A percentile compares a stretch with the other conserved stretches of the same genome.
Evolutionary conservation across 2,113 vertebrate species (phyloP).

Genomic region (Toxostoma redivivum): DNA sequence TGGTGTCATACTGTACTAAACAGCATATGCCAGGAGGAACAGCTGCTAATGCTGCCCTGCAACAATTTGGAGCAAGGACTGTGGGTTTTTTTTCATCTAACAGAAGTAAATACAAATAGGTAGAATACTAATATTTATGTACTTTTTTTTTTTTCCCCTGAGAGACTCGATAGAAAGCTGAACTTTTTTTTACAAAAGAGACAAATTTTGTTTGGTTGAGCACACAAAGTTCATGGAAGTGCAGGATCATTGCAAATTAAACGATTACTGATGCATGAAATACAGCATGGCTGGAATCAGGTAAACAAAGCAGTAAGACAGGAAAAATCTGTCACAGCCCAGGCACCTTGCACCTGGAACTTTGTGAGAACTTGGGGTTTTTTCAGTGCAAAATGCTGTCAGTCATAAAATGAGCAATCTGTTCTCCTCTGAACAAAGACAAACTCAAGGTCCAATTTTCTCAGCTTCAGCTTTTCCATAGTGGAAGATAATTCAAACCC

Average conservation of each 20-base stretch:
- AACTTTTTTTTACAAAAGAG: background rate
- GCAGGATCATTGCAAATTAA: background rate
- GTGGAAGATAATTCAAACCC: background rate
- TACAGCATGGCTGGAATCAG: background rate
- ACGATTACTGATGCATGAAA: background rate
- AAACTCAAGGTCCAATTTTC: background rate
- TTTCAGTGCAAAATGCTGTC: background rate
- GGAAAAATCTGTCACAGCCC: background rate
- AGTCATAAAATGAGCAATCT: background rate
- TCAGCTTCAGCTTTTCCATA: background rate
- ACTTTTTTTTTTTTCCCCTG: accelerated
- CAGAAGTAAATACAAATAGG: background rate
- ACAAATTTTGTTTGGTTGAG: background rate
- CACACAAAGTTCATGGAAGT: background rate
- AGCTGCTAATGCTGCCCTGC: background rate
- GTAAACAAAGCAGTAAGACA: background rate
- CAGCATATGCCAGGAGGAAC: background rate
- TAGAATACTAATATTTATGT: background rate
- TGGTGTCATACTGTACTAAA: background rate
- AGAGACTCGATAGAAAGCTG: background rate
- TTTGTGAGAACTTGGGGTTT: background rate
- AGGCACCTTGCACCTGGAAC: background rate
- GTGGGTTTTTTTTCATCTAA: too few species aligned
- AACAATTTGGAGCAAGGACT: background rate
- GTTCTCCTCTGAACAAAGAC: background rate